Evolutionary conservation across 1,140 invertebrate genomes (phyloP).

Genomic region (Neodiprion pinetum): DNA sequence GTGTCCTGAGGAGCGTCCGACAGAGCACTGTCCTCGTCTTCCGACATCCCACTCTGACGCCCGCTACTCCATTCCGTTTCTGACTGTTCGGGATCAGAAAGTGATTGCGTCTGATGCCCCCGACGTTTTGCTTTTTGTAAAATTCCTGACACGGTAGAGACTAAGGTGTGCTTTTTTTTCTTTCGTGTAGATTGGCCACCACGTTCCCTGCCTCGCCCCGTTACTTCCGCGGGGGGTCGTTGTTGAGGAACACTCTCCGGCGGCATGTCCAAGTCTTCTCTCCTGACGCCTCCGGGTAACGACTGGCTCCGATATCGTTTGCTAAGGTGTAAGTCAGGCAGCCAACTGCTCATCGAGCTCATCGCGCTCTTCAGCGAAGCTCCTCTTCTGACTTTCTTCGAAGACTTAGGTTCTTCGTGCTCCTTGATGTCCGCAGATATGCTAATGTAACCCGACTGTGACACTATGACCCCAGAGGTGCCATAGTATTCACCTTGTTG

Average conservation of each 20-base stretch:
- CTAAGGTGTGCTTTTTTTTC: conserved; percentile 79
- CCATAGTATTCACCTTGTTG: conserved; percentile 64
- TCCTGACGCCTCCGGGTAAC: conserved; percentile 74
- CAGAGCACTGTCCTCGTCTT: conserved; percentile 76
- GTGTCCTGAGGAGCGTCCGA: conserved; percentile 70
- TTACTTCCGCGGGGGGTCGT: conserved; percentile 36
- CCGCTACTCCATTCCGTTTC: conserved; percentile 78
- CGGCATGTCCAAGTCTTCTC: conserved; percentile 64
- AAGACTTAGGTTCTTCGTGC: conserved; percentile 63
- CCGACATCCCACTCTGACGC: conserved; percentile 70
- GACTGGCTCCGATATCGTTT: conserved; percentile 83
- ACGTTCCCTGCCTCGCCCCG: conserved; percentile 41
- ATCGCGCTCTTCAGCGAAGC: conserved; percentile 79
- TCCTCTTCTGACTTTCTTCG: conserved; percentile 74
- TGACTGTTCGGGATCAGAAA: conserved; percentile 80
- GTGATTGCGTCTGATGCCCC: conserved; percentile 65
- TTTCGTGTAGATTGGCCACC: conserved; percentile 57
- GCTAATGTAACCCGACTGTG: conserved; percentile 82
- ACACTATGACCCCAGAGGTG: conserved; percentile 73
- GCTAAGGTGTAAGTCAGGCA: conserved; percentile 80
- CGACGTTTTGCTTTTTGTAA: conserved; percentile 79
- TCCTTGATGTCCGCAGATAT: conserved; percentile 74
- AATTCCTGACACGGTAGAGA: conserved; percentile 81
- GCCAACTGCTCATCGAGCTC: conserved; percentile 79
- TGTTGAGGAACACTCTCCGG: conserved; percentile 51